phyloP scores from a whole-genome alignment of 2,113 vertebrate species.

The Pluvialis apricaria region DNA sequence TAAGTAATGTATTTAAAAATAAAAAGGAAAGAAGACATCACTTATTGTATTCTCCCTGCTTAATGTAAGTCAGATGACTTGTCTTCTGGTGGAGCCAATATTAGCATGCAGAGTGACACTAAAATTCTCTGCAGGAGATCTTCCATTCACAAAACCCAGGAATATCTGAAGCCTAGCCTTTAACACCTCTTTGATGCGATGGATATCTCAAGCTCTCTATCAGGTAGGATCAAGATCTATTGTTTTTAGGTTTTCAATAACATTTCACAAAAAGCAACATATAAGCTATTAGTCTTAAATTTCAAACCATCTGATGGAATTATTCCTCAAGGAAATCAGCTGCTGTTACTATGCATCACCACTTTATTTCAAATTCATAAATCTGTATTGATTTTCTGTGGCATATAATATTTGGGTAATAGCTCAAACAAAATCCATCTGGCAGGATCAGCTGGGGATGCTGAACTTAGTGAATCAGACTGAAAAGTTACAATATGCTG shows the following conservation, averaged over 20 bases:
- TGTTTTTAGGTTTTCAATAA: neutral
- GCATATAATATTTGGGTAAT: constrained; percentile 37
- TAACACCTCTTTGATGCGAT: neutral
- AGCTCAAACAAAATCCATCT: constrained; percentile 38
- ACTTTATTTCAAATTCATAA: constrained; percentile 30
- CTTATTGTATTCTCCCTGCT: neutral
- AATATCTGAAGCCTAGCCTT: neutral
- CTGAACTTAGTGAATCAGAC: neutral
- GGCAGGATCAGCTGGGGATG: constrained; percentile 1
- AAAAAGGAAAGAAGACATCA: too few species aligned
- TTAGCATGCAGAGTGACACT: neutral
- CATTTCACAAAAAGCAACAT: neutral
- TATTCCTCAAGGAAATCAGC: constrained; percentile 17
- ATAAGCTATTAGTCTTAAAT: neutral
- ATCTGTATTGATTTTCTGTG: constrained; percentile 41
- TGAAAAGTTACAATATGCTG: constrained; percentile 23
- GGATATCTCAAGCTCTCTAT: neutral
- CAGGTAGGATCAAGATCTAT: neutral
- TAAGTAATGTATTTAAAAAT: neutral
- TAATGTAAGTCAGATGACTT: neutral
- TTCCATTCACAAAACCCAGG: neutral
- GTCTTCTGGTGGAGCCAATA: neutral
- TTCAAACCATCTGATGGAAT: neutral
- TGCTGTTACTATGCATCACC: neutral
- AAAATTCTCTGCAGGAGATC: neutral